phyloP scores from a whole-genome alignment of 2,113 vertebrate genomes.

The Chrysochloris asiatica region DNA sequence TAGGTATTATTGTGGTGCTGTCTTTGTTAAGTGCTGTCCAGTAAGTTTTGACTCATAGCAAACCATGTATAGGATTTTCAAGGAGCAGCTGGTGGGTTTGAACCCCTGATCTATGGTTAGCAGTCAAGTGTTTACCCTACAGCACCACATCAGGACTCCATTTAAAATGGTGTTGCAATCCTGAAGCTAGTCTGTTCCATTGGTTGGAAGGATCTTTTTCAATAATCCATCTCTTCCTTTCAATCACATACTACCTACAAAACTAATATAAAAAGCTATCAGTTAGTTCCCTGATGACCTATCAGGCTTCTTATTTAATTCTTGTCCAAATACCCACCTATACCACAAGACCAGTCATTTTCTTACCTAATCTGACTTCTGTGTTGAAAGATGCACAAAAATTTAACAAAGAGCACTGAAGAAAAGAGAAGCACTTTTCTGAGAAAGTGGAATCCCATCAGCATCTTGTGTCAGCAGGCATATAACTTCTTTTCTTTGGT shows the following conservation, averaged over 20 bases:
- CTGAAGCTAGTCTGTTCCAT: neutral
- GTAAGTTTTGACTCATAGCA: no score
- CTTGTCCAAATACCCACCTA: neutral
- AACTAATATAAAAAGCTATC: neutral
- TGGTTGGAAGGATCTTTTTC: neutral
- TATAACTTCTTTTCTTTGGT: neutral
- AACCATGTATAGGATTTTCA: no score
- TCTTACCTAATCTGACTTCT: neutral
- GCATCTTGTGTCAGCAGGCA: neutral
- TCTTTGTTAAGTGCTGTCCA: no score
- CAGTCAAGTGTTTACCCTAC: no score
- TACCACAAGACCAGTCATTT: slow-evolving; percentile 17
- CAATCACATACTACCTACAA: neutral
- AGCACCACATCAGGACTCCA: no score
- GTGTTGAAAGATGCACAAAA: neutral
- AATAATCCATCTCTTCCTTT: neutral
- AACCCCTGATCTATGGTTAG: no score
- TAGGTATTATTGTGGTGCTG: neutral
- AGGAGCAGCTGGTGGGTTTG: no score
- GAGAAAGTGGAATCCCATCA: neutral
- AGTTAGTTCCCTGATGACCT: neutral
- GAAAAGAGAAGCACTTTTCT: neutral
- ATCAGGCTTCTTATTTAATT: neutral
- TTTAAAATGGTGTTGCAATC: neutral
- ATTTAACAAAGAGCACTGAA: neutral